Conservation (phyloP, 2,888 invertebrate genomes). For the Cheilosia vulpina region DNA sequence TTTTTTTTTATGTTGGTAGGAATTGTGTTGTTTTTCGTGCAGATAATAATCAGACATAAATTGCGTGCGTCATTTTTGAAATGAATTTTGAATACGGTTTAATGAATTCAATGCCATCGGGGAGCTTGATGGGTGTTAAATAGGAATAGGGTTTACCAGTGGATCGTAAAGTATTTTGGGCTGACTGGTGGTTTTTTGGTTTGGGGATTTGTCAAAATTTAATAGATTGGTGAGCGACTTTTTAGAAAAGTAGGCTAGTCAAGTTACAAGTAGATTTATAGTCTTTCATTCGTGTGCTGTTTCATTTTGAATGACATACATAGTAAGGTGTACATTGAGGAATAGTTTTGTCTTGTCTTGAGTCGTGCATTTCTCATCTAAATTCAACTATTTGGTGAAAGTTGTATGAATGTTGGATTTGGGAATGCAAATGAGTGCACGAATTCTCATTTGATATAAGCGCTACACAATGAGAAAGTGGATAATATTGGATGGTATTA, state of each 20-base stretch:
- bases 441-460: too few relatives aligned
- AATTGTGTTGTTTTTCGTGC: constrained; percentile 8
- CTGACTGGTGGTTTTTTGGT: background rate
- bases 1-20: background rate
- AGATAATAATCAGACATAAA: constrained; percentile 18
- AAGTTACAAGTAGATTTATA: too few relatives aligned
- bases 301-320: too few relatives aligned
- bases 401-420: too few relatives aligned
- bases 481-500: too few relatives aligned
- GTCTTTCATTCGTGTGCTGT: too few relatives aligned
- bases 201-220: background rate
- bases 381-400: too few relatives aligned
- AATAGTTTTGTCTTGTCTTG: too few relatives aligned
- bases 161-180: constrained; percentile 1
- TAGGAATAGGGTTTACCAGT: background rate
- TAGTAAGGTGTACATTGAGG: too few relatives aligned
- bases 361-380: too few relatives aligned
- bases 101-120: background rate
- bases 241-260: background rate
- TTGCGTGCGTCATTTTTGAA: constrained; percentile 20
- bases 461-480: too few relatives aligned
- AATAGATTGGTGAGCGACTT: background rate
- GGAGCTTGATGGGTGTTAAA: background rate
- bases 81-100: constrained; percentile 14
- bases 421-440: too few relatives aligned